These are phyloP conservation scores for Strigamia maritima DNA, from an alignment of 2,888 invertebrate species.

Conservation along the genomic window DNA sequence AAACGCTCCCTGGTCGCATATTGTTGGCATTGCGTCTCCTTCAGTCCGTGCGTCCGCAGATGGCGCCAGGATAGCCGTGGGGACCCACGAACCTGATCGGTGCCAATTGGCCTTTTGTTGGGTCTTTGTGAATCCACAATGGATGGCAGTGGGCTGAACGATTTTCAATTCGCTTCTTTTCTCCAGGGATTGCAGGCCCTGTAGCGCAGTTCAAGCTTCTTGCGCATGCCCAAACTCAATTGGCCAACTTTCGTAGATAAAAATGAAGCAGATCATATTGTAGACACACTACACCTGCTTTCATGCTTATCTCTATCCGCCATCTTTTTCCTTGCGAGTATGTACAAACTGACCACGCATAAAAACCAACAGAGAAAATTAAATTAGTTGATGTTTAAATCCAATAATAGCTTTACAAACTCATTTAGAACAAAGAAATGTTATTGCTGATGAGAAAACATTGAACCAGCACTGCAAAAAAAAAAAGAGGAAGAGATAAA, in stretches of 20 bases:
- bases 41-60: constrained; percentile 6
- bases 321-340: neutral
- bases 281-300: neutral
- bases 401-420: too few species aligned
- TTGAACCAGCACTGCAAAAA: too few species aligned
- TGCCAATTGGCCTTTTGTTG: constrained; percentile 32
- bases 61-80: constrained; percentile 18
- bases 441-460: too few species aligned
- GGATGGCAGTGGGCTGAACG: constrained; percentile 34
- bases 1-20: constrained; percentile 12
- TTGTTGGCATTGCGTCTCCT: constrained; percentile 5
- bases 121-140: constrained; percentile 34
- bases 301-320: neutral
- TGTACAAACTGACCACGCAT: too few species aligned
- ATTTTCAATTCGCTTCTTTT: constrained; percentile 28
- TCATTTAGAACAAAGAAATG: too few species aligned
- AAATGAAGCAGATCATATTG: neutral
- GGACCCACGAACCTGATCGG: constrained; percentile 6
- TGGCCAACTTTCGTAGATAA: neutral
- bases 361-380: too few species aligned
- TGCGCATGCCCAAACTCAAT: constrained; percentile 19
- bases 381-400: too few species aligned
- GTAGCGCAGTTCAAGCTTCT: constrained; percentile 1
- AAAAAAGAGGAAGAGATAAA: too few species aligned
- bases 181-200: constrained; percentile 17